These are phyloP conservation scores for Prietella phreatophila DNA, from an alignment of 2,113 vertebrate genomes.

Conservation along the genomic window DNA sequence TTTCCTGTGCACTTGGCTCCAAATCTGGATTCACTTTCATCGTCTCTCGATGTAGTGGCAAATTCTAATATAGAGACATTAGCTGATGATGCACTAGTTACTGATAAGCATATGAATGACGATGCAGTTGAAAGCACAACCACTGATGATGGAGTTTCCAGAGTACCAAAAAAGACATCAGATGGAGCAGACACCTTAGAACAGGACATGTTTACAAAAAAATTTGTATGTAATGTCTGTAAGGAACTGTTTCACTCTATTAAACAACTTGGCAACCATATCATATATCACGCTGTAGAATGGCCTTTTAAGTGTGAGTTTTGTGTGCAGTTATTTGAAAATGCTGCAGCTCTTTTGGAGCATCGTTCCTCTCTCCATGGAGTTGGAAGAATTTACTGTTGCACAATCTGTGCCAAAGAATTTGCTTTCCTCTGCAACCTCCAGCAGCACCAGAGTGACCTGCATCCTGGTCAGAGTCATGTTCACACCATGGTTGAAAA, in stretches of 20 bases:
- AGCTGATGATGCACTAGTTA: not conserved
- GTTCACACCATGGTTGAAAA: slow-evolving; percentile 86
- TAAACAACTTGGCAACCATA: slow-evolving; percentile 91
- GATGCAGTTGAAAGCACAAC: slow-evolving; percentile 55
- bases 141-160: slow-evolving; percentile 26
- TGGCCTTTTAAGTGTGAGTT: slow-evolving; percentile 99
- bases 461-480: slow-evolving; percentile 87
- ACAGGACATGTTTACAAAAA: slow-evolving; percentile 82
- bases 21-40: slow-evolving; percentile 63
- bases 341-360: slow-evolving; percentile 79
- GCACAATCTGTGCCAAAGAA: slow-evolving; percentile 92
- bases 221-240: slow-evolving; percentile 95
- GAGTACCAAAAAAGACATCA: slow-evolving; percentile 45
- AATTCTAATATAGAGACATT: slow-evolving; percentile 32
- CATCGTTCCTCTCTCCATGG: slow-evolving; percentile 92
- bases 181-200: slow-evolving; percentile 56
- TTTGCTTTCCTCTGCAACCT: slow-evolving; percentile 98
- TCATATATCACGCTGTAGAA: slow-evolving; percentile 81
- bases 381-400: slow-evolving; percentile 91
- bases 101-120: slow-evolving; percentile 54
- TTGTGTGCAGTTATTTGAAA: slow-evolving; percentile 92
- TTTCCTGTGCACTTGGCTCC: slow-evolving; percentile 50
- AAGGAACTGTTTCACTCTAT: slow-evolving; percentile 90
- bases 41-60: slow-evolving; percentile 52
- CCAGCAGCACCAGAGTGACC: slow-evolving; percentile 93